Conservation (phyloP, 2,888 invertebrate genomes). For the Amiota communis region DNA sequence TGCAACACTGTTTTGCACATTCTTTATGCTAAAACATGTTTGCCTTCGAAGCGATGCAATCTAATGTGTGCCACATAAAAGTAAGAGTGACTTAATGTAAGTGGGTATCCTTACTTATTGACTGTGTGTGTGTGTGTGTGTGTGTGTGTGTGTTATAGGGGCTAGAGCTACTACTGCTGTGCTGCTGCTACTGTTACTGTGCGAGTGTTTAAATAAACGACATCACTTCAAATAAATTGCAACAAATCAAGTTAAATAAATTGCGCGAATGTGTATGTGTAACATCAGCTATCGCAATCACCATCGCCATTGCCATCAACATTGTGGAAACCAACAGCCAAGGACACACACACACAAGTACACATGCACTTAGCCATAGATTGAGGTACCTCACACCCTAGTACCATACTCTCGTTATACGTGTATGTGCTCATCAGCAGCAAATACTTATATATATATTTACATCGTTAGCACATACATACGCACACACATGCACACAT, state of each 20-base stretch:
- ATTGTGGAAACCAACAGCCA: conserved; percentile 38
- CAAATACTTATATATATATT: too few relatives aligned
- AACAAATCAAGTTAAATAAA: conserved; percentile 67
- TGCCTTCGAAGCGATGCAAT: too few relatives aligned
- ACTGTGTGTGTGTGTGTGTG: conserved; percentile 20
- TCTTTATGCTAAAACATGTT: too few relatives aligned
- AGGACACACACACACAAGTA: conserved; percentile 37
- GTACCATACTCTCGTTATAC: too few relatives aligned
- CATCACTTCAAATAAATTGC: conserved; percentile 68
- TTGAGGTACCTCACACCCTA: too few relatives aligned
- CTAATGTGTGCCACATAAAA: conserved; percentile 9
- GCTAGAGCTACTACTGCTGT: not conserved
- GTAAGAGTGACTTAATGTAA: conserved; percentile 15
- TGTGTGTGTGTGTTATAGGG: too few relatives aligned
- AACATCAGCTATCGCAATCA: too few relatives aligned
- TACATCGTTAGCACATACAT: too few relatives aligned
- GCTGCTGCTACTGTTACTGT: not conserved
- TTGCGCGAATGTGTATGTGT: conserved; percentile 59
- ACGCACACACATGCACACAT: too few relatives aligned
- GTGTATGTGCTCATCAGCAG: conserved; percentile 9
- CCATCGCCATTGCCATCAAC: too few relatives aligned
- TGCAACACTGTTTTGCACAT: too few relatives aligned
- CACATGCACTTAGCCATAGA: conserved; percentile 16
- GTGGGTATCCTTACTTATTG: not conserved
- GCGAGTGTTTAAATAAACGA: conserved; percentile 63